Evolutionary conservation across 2,888 invertebrate genomes (phyloP), one percentile per base, ranked within the genome.

Genomic region (Listrodromus nycthemerus): DNA sequence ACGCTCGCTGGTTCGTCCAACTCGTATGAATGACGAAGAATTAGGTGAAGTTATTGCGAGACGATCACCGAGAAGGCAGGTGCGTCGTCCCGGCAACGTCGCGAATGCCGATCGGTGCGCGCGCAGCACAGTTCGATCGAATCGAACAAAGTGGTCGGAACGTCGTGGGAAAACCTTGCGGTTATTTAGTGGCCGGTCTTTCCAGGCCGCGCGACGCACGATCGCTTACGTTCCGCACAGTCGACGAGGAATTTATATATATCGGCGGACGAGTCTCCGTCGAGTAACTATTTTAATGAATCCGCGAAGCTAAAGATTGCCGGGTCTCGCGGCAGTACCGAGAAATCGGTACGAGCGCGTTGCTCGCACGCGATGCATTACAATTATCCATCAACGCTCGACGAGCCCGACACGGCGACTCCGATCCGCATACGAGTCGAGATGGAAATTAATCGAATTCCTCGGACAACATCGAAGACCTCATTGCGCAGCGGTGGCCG

Each of bases 1-100:
- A 74, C 84, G 87, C 87, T 86, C 85, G 77, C 83, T 88, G 88
- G 89, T 91, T 91, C 90, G 89, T 91, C 89, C 88, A 87, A 84
- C 50, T 86, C 84, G 85, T 87, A 79, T 79, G 82, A 91, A 91
- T 91, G 91, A 92, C 91, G 89, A 85, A 87, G 89, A 89, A 91
- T 92, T 91, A 91, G 89, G 86, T 87, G 87, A 87, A 88, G 90
- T 92, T 91, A 91, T 92, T 92, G 91, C 89, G 73, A 77, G 83
- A 89, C 89, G 88, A 88, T 87, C 88, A 88, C 90, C 89, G 89
- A 91, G 91, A 90, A 90, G 89, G 7, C 33, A 1, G 33, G 8
- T 33, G 66, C 63, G 45, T 45, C 76, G 79, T 66, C 48, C 61
- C 67, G 24, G 24, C 58, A 58, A 30, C 5, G n/a, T 30, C 41